These are phyloP conservation scores for Orthosia gracilis DNA, from an alignment of 2,888 invertebrate species.

Conservation along the genomic window DNA sequence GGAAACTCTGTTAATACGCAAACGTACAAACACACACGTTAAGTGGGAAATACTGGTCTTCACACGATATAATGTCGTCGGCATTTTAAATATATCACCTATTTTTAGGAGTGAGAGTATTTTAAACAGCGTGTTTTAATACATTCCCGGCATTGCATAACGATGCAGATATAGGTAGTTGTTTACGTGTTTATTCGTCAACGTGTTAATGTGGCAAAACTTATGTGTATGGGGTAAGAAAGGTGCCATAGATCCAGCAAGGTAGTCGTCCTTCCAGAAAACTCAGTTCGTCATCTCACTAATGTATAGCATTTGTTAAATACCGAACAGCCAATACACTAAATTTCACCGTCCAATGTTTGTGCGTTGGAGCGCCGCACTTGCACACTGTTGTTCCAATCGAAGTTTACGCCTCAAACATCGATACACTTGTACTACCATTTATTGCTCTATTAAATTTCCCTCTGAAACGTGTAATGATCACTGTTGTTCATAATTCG, in stretches of 20 bases:
- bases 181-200: constrained; percentile 24
- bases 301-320: constrained; percentile 25
- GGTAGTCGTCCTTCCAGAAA: neutral
- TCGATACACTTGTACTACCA: constrained; percentile 35
- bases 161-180: constrained; percentile 26
- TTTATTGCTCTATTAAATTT: constrained; percentile 56
- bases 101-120: constrained; percentile 56
- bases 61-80: constrained; percentile 55
- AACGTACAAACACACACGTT: constrained; percentile 62
- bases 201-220: neutral
- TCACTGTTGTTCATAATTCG: constrained; percentile 40
- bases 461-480: constrained; percentile 45
- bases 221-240: neutral
- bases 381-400: constrained; percentile 31
- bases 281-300: neutral
- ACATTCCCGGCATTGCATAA: constrained; percentile 54
- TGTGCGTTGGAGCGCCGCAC: neutral
- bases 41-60: constrained; percentile 62
- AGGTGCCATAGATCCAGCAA: neutral
- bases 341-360: constrained; percentile 5
- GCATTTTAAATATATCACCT: constrained; percentile 52
- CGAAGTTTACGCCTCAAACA: constrained; percentile 40
- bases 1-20: constrained; percentile 67
- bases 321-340: constrained; percentile 6
- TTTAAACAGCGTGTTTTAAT: constrained; percentile 58